Conservation (phyloP, 2,797 vertebrate species). For the Acipenser transmontanus region DNA sequence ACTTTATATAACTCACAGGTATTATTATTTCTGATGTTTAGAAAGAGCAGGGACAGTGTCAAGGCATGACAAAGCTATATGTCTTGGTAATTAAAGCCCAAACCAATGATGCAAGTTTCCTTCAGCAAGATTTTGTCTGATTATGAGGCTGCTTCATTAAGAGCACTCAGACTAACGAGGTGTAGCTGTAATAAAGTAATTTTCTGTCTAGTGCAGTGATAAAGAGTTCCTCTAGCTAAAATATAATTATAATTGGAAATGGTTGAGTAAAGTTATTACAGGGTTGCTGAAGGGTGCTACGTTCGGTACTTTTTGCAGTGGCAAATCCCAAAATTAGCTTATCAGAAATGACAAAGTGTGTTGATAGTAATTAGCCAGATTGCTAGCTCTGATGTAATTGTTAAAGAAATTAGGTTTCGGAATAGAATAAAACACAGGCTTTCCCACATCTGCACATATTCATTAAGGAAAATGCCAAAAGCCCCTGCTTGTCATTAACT, state of each 20-base stretch:
- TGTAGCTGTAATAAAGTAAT: constrained; percentile 99
- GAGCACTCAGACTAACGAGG: constrained; percentile 99
- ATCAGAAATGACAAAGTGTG: constrained; percentile 56
- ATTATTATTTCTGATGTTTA: constrained; percentile 73
- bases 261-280: constrained; percentile 89
- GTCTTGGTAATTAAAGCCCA: constrained; percentile 98
- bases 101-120: constrained; percentile 98
- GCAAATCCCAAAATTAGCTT: constrained; percentile 71
- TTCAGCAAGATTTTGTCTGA: constrained; percentile 99
- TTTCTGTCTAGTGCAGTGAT: constrained; percentile 96
- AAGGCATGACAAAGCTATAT: constrained; percentile 80
- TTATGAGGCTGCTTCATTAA: constrained; percentile 99
- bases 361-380: constrained; percentile 65
- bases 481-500: constrained; percentile 35
- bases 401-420: constrained; percentile 59
- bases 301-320: constrained; percentile 71
- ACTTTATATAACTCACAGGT: constrained; percentile 23
- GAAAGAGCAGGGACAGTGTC: constrained; percentile 75
- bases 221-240: constrained; percentile 89
- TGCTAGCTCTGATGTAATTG: constrained; percentile 46
- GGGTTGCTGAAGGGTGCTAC: constrained; percentile 81
- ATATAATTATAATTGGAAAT: constrained; percentile 93
- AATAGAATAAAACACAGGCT: constrained; percentile 60
- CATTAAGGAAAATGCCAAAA: constrained; percentile 47
- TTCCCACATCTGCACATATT: constrained; percentile 55